A percentile compares a stretch with the other conserved stretches of the same genome.
These are phyloP conservation scores for Saturnia pavonia DNA, from an alignment of 2,888 invertebrate genomes.

Conservation along the genomic window DNA sequence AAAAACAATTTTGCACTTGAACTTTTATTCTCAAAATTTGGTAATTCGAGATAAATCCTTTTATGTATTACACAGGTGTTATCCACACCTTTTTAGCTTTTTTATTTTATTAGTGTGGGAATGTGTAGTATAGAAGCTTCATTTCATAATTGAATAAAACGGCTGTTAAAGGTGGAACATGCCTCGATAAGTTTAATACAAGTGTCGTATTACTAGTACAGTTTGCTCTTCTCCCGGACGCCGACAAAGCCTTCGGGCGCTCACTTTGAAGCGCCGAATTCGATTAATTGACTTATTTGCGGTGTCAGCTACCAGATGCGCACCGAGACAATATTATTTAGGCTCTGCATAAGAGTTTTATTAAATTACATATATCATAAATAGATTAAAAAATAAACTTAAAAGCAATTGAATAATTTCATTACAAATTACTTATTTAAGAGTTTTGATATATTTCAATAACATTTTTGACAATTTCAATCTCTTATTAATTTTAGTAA, in stretches of 20 bases:
- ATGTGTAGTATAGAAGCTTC: conserved; percentile 49
- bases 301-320: conserved; percentile 33
- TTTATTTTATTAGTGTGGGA: conserved; percentile 52
- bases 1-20: conserved; percentile 1
- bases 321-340: neutral
- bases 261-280: conserved; percentile 78
- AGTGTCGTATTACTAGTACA: conserved; percentile 66
- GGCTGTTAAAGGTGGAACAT: conserved; percentile 21
- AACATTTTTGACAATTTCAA: neutral
- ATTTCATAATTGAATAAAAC: conserved; percentile 37
- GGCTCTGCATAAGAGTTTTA: neutral
- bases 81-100: conserved; percentile 33
- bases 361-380: no score
- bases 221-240: conserved; percentile 47
- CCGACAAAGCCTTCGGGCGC: conserved; percentile 75
- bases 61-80: conserved; percentile 49
- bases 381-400: no score
- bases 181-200: conserved; percentile 47
- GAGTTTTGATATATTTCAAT: neutral
- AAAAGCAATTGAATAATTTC: no score
- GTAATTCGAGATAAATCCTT: conserved; percentile 48
- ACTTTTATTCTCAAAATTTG: conserved; percentile 17
- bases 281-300: conserved; percentile 81
- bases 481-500: neutral
- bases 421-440: neutral